Evolutionary conservation across 2,113 vertebrate genomes (phyloP).

Genomic region (Phoxinus phoxinus): DNA sequence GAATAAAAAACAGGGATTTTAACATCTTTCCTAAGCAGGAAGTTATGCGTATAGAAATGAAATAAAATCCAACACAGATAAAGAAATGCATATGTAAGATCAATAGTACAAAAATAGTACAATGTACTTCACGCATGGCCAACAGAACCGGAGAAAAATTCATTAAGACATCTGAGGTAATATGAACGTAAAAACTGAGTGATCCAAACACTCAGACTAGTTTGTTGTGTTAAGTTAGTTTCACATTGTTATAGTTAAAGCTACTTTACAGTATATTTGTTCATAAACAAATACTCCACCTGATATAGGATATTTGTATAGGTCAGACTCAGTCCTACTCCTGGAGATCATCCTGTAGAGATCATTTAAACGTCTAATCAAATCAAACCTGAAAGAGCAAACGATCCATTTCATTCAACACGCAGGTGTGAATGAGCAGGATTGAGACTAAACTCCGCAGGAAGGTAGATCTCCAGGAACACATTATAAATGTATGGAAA

Average conservation of each 20-base stretch:
- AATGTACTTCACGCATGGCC: background rate
- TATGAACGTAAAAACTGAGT: conserved; percentile 3
- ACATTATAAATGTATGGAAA: no score
- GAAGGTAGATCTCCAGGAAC: background rate
- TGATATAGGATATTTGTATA: background rate
- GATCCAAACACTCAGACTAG: background rate
- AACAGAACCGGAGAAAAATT: background rate
- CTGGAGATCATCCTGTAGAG: background rate
- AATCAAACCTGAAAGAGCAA: background rate
- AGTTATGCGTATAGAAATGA: background rate
- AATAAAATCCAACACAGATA: background rate
- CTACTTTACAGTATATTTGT: conserved; percentile 10
- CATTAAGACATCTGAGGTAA: conserved; percentile 18
- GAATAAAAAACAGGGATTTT: conserved; percentile 3
- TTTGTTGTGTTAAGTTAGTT: background rate
- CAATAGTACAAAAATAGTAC: background rate
- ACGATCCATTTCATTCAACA: background rate
- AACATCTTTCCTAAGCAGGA: background rate
- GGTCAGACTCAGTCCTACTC: background rate
- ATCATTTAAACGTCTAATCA: background rate
- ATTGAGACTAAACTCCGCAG: background rate
- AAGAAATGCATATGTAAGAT: conserved; percentile 7
- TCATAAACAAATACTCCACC: background rate
- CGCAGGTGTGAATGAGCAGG: background rate
- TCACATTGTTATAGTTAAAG: background rate